Evolutionary conservation across 2,797 vertebrate species (phyloP).

Genomic region (Aplochiton taeniatus): DNA sequence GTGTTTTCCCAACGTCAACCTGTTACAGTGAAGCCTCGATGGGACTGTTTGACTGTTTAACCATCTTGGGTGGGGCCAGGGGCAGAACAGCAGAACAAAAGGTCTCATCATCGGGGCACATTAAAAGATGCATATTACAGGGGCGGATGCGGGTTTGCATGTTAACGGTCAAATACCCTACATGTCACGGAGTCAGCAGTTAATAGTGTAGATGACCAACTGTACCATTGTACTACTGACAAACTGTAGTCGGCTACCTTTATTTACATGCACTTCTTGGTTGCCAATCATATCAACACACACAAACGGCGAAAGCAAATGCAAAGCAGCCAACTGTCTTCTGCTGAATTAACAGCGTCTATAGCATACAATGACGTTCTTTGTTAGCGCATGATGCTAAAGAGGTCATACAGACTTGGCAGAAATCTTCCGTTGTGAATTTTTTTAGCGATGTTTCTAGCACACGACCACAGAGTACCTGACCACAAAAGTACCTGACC

Average conservation of each 20-base stretch:
- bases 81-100: background rate
- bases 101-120: background rate
- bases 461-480: too few relatives aligned
- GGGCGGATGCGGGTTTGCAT: slow-evolving; percentile 40
- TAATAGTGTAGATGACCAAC: slow-evolving; percentile 3
- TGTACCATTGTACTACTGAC: slow-evolving; percentile 29
- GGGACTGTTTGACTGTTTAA: background rate
- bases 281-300: slow-evolving; percentile 48
- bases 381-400: too few relatives aligned
- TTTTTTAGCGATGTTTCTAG: too few relatives aligned
- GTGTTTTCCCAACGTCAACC: background rate
- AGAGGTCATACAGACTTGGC: too few relatives aligned
- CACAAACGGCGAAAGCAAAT: slow-evolving; percentile 45
- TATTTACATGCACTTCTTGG: slow-evolving; percentile 27
- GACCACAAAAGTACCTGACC: too few relatives aligned
- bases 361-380: slow-evolving; percentile 8
- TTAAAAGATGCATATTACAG: slow-evolving; percentile 28
- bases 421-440: too few relatives aligned
- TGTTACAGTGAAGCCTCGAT: slow-evolving; percentile 11
- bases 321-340: slow-evolving; percentile 38
- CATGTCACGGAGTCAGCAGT: slow-evolving; percentile 18
- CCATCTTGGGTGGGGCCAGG: too few relatives aligned
- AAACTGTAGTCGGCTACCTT: slow-evolving; percentile 26
- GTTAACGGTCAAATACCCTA: slow-evolving; percentile 40
- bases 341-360: slow-evolving; percentile 20